Base-by-base conservation (phyloP, 2,797 vertebrate species). In the Miichthys miiuy region DNA sequence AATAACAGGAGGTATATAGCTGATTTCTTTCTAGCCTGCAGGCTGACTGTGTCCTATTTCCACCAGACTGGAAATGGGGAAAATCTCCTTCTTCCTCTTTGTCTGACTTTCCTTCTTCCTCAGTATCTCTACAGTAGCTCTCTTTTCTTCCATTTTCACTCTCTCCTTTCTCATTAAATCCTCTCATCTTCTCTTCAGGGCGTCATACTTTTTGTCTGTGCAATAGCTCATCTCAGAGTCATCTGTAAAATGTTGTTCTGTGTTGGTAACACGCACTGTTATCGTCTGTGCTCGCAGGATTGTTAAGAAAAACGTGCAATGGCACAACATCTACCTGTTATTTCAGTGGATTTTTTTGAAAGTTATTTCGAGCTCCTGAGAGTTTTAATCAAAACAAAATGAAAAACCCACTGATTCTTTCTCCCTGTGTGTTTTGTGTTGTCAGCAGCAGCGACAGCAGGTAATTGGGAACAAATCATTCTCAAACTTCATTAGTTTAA, bases 31-130 rank as follows among this genome's bases (percentile, higher is more conserved):
- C 14, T 74, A 44, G 77, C 79, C 88, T 70, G 77, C 66, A 86
- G 87, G 81, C 82, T 72, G 71, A 68, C 84, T 79, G 78, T 7
- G 41, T 69, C 80, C 86, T 73, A 86, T 64, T 90, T 89, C 69
- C 68, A 86, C 60, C 21, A 79, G 79, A 88, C 85, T 82, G 82
- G 71, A 91, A 89, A 85, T 72, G 23, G 25, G 38, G n/a, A 48
- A 85, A 85, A 85, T 78, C 56, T 72, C 60, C 30, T 56, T 67
- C 62, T 79, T 72, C 42, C 41, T 72, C 6, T 77, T 50, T 38
- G 6, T 67, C 61, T 71, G 23, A 66, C 38, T 34, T 72, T 72
- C 2, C 25, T 54, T 77, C 13, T 17, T 46, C 21, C 16, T 3
- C 25, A 25, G 9, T 52, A 4, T 73, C n/a, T 64, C 42, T n/a